Evolutionary conservation across 1,140 invertebrate species (phyloP).

Genomic region (Octopus bimaculoides): DNA sequence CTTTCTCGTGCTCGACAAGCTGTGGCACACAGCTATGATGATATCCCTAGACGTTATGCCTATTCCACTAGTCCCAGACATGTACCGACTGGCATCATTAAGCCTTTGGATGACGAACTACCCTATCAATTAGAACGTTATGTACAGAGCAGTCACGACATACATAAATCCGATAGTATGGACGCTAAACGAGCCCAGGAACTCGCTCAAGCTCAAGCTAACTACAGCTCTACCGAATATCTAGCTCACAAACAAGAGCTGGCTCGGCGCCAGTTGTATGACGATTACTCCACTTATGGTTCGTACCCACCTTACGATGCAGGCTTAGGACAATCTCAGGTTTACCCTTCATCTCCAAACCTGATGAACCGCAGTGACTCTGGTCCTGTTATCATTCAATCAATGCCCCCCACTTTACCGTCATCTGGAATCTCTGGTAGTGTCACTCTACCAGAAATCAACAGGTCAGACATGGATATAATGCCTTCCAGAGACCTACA

Average conservation of each 20-base stretch:
- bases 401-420: neutral
- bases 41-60: constrained; percentile 40
- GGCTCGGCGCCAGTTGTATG: constrained; percentile 29
- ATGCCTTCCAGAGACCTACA: constrained; percentile 16
- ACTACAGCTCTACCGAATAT: constrained; percentile 54
- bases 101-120: constrained; percentile 46
- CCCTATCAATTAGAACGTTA: constrained; percentile 23
- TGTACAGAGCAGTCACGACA: constrained; percentile 5
- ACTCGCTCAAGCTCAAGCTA: constrained; percentile 24
- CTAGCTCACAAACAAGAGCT: constrained; percentile 49
- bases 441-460: constrained; percentile 46
- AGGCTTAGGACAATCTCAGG: constrained; percentile 4
- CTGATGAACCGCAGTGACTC: constrained; percentile 25
- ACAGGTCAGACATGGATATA: constrained; percentile 31
- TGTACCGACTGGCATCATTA: constrained; percentile 57
- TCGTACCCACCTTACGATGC: constrained; percentile 4
- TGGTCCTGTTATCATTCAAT: constrained; percentile 17
- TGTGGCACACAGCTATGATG: constrained; percentile 49
- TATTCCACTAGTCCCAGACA: constrained; percentile 25
- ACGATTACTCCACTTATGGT: constrained; percentile 26
- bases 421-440: constrained; percentile 42
- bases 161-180: constrained; percentile 4
- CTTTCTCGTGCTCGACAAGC: constrained; percentile 37
- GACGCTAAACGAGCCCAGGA: constrained; percentile 10
- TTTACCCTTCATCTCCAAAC: constrained; percentile 22